Evolutionary conservation across 2,797 vertebrate species (phyloP), one percentile per base, ranked within the genome.

Genomic region (Dendrocincla tyrannina): DNA sequence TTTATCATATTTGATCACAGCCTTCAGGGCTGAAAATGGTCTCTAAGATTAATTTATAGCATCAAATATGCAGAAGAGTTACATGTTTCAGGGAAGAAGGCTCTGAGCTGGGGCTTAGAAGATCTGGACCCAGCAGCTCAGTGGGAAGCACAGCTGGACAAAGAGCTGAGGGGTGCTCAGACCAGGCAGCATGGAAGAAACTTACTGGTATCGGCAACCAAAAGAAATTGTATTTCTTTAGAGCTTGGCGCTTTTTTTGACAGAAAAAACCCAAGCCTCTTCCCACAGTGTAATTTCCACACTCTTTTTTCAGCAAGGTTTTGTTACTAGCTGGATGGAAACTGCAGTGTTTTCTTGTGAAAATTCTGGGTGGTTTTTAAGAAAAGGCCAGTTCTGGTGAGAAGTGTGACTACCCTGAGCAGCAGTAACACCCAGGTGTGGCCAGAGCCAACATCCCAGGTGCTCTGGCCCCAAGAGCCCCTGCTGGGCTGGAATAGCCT

Each of bases 31-130:
- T 91, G 92, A 69, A 94, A 92, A 83, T 24, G 47, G 49, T 53
- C 39, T 17, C 9, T 19, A 50, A 81, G 85, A 91, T 88, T 92
- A 91, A 96, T 83, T 68, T 47, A 22, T 19, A 74, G 28, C 47
- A 92, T 95, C n/a, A 92, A 88, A 92, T 91, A 93, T 89, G 62
- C 79, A 96, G 53, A 58, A 85, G 66, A 55, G 55, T 79, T 58
- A 42, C 7, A 32, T 0, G 0, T 58, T 78, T n/a, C 33, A 39
- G 41, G 39, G 73, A 59, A 68, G 14, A 55, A 50, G 47, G 66
- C 27, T 22, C 52, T 46, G 78, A 86, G 41, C 32, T 11, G 39
- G 59, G 39, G 67, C 13, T 63, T 28, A 44, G 73, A 66, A 80
- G 32, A 60, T 17, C 15, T 17, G 69, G 56, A 35, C 80, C 39